Base-by-base conservation (phyloP, 1,140 invertebrate genomes). In the Rhagoletis pomonella region DNA sequence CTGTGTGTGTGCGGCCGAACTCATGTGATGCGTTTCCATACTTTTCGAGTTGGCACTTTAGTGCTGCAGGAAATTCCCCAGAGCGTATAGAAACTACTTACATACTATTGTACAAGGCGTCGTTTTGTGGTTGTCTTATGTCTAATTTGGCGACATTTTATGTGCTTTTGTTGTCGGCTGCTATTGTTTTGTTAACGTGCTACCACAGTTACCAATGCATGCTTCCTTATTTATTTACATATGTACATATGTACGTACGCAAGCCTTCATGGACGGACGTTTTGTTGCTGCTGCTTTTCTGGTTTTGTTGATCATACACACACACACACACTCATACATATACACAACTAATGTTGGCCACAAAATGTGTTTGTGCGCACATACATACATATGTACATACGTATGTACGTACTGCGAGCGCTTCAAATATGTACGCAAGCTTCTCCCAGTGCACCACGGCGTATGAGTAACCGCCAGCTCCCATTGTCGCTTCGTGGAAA, bases 141-240 rank as follows among this genome's bases (percentile, higher is more conserved):
- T 86, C 85, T 86, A 86, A 86, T 86, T 86, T 86, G 44, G 85
- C 62, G 85, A 67, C 85, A 86, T 65, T 67, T 86, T 67, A 86
- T 86, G 85, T 86, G 44, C 62, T 65, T 58, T 85, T 85, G 84
- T 85, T 85, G 9, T 62, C 84, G 39, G 84, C 84, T 42, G 58
- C 60, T 67, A 50, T 67, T 86, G 59, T 65, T 47, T 50, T 64
- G 17, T 84, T 84, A 42, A 39, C 0, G 19, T 7, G 81, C 81
- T 19, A 7, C 59, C 59, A 7, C 17, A 47, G 19, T 39, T 19
- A 39, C 42, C 14, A 42, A n/a, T n/a, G n/a, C n/a, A n/a, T n/a
- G 67, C 42, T 73, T 73, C 67, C 6, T 42, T 73, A 73, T 14
- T 73, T 7, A n/a, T n/a, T n/a, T n/a, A n/a, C n/a, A n/a, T n/a